These are phyloP conservation scores for Gallinago nigripennis DNA, from an alignment of 2,797 vertebrate species.

Conservation along the genomic window DNA sequence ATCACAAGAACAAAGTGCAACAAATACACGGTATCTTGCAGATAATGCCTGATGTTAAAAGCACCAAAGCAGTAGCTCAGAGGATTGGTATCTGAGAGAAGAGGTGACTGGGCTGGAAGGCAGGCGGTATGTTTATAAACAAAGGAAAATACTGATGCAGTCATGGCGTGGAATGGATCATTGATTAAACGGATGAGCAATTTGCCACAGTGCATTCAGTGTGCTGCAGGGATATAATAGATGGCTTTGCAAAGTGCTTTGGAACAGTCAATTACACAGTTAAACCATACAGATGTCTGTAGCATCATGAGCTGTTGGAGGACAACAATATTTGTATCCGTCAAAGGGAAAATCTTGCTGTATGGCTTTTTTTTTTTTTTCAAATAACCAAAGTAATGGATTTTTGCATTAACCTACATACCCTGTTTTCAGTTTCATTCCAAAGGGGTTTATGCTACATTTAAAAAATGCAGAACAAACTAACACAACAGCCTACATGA, in stretches of 20 bases:
- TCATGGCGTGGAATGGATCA: background rate
- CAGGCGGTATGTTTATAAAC: background rate
- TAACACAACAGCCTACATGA: background rate
- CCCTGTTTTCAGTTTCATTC: background rate
- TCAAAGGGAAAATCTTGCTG: background rate
- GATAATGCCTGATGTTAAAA: background rate
- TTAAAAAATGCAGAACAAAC: background rate
- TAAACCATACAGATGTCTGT: background rate
- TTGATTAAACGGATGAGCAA: background rate
- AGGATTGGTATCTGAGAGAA: rapidly evolving
- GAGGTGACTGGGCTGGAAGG: background rate
- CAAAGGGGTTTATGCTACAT: background rate
- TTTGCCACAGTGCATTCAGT: background rate
- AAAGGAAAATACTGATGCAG: background rate
- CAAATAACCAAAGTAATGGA: background rate
- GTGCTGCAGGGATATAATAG: background rate
- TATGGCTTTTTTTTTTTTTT: background rate
- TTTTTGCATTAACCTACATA: background rate
- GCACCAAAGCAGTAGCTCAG: rapidly evolving
- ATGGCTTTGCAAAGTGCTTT: constrained; percentile 31
- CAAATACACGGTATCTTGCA: background rate
- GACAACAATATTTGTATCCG: background rate
- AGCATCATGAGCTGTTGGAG: background rate
- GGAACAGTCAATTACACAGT: background rate
- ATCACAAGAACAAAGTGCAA: background rate